Conservation (phyloP, 2,888 invertebrate genomes). For the Caenorhabditis auriculariae region DNA sequence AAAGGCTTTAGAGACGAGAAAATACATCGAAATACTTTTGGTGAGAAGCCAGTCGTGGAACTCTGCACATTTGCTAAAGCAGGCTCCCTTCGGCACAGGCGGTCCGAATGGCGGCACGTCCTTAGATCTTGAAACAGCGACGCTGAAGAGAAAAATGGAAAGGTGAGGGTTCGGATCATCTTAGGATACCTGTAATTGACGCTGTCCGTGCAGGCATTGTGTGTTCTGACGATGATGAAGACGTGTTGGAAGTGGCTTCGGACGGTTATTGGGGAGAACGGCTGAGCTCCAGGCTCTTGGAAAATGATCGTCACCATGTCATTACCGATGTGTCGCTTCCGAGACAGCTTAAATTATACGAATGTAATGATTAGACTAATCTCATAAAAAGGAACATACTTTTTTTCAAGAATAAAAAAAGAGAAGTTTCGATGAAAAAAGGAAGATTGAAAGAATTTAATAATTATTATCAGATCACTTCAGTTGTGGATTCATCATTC, state of each 20-base stretch:
- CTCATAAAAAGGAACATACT: background rate
- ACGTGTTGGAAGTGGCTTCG: conserved; percentile 97
- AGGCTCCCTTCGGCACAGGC: conserved; percentile 83
- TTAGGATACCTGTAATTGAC: conserved; percentile 78
- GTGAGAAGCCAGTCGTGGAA: conserved; percentile 92
- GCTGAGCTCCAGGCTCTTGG: conserved; percentile 71
- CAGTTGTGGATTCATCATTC: too few species aligned
- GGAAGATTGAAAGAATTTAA: too few species aligned
- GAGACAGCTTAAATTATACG: conserved; percentile 71
- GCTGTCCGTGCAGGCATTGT: conserved; percentile 87
- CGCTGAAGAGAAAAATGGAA: conserved; percentile 50
- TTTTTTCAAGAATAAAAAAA: background rate
- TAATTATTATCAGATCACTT: too few species aligned
- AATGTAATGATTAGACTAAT: too few species aligned
- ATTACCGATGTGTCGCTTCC: conserved; percentile 95
- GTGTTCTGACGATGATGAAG: conserved; percentile 84
- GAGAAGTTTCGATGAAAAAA: too few species aligned
- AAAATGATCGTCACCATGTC: conserved; percentile 97
- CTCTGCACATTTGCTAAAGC: conserved; percentile 84
- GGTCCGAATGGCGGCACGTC: conserved; percentile 95
- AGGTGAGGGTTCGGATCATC: background rate
- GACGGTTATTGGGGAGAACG: conserved; percentile 89
- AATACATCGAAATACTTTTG: conserved; percentile 70
- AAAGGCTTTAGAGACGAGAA: background rate
- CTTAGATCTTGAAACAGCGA: conserved; percentile 77